Percentiles rank a stretch among this genome's conserved stretches.
These are phyloP conservation scores for Rhaphigaster nebulosa DNA, from an alignment of 2,888 invertebrate species.

Conservation along the genomic window DNA sequence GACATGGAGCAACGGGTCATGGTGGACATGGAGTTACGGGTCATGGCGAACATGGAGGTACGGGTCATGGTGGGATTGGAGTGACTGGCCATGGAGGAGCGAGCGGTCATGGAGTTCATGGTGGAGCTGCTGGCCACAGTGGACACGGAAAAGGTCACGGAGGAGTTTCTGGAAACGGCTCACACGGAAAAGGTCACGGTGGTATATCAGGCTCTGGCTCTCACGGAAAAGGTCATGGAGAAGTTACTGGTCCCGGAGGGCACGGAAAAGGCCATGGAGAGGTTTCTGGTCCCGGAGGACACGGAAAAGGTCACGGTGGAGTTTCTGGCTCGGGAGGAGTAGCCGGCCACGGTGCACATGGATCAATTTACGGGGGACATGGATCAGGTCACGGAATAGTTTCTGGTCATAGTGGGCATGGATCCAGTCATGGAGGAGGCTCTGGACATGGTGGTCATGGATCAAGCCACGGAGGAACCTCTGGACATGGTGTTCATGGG, in stretches of 20 bases:
- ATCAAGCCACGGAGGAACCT: background rate
- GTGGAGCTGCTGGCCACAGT: background rate
- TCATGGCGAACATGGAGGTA: background rate
- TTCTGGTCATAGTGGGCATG: background rate
- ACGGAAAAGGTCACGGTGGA: background rate
- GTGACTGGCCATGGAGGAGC: slow-evolving; percentile 37
- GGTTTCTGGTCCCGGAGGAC: background rate
- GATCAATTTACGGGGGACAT: background rate
- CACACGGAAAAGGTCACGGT: background rate
- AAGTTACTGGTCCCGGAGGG: background rate
- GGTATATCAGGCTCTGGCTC: background rate
- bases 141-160: slow-evolving; percentile 2
- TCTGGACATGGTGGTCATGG: slow-evolving; percentile 12
- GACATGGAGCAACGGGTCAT: slow-evolving; percentile 1
- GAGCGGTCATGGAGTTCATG: background rate
- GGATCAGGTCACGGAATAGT: background rate
- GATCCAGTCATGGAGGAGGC: slow-evolving; percentile 10
- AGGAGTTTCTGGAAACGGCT: background rate
- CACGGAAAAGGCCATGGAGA: background rate
- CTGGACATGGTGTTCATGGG: background rate
- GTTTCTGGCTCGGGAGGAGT: background rate
- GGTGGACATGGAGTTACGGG: background rate
- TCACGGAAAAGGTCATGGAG: background rate
- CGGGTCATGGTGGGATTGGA: background rate
- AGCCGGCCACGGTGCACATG: background rate